Evolutionary conservation across 1,140 invertebrate species (phyloP), one percentile per base, ranked within the genome.

Genomic region (Brachystomella parvula): DNA sequence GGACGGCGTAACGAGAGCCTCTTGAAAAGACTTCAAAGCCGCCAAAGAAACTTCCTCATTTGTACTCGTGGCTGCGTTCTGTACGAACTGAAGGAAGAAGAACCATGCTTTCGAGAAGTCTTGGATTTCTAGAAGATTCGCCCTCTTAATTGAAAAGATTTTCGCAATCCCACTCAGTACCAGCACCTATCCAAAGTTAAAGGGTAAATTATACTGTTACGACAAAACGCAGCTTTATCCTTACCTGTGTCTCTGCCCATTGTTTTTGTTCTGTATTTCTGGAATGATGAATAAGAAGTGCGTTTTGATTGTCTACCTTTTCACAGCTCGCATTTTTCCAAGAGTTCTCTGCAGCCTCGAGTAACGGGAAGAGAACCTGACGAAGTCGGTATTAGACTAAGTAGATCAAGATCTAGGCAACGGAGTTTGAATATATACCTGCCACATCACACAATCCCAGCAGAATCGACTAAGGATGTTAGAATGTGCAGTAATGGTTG

Each of bases 261-360:
- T 99, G 96, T 75, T 99, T 99, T 76, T 97, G 93, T 21, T 95
- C 94, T 0, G 96, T 99, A 78, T 99, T 98, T 71, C 96, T 83
- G 0, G 94, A 96, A 79, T 99, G 96, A 79, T 99, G 96, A 73
- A 99, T 97, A 0, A 99, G 81, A 72, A 99, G 95, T 75, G 95
- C 95, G 49, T 90, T 90, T 56, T 89, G 89, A 1, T 88, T 87
- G 75, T 95, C 90, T 30, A 95, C 91, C 79, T 95, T 94, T 76
- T 95, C 91, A 65, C 86, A 93, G 68, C 94, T 96, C 1, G 96
- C 96, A 49, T 87, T 89, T 75, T 87, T 92, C 15, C 93, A 96
- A 32, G 93, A 82, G 69, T 86, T 89, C 72, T 87, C 80, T 17
- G 98, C 96, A 82, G 93, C 90, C 73, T 97, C 94, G 57, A 98